phyloP scores from a whole-genome alignment of 2,113 vertebrate species.

The Ammodytes marinus region DNA sequence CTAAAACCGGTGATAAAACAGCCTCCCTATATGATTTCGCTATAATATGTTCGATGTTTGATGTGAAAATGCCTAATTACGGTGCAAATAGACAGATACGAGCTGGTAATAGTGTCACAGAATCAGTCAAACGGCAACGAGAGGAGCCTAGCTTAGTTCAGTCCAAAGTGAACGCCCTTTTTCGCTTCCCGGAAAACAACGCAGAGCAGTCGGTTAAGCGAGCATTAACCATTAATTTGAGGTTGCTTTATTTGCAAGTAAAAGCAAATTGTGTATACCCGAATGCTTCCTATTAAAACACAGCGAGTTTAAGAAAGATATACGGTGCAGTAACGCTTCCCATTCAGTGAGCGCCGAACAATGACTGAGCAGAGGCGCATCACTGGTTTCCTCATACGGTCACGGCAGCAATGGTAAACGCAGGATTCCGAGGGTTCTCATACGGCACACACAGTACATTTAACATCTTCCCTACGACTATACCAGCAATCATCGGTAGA shows the following conservation, averaged over 20 bases:
- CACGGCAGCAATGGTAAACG: background rate
- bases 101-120: background rate
- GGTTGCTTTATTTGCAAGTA: background rate
- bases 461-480: background rate
- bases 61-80: background rate
- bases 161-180: constrained; percentile 81
- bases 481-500: fast-evolving
- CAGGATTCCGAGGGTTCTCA: background rate
- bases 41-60: background rate
- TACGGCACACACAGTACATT: too few species aligned
- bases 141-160: constrained; percentile 46
- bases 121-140: background rate
- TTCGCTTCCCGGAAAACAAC: constrained; percentile 72
- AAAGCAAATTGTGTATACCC: background rate
- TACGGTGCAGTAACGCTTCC: constrained; percentile 22
- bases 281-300: background rate
- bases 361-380: constrained; percentile 71
- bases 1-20: background rate
- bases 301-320: background rate
- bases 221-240: background rate
- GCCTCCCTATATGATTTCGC: background rate
- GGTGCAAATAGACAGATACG: too few species aligned
- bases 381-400: constrained; percentile 37
- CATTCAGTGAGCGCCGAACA: constrained; percentile 65
- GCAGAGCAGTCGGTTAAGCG: background rate